Evolutionary conservation across 2,797 vertebrate genomes (phyloP), one percentile per base, ranked within the genome.

Genomic region (Mormyrops attenuatus): DNA sequence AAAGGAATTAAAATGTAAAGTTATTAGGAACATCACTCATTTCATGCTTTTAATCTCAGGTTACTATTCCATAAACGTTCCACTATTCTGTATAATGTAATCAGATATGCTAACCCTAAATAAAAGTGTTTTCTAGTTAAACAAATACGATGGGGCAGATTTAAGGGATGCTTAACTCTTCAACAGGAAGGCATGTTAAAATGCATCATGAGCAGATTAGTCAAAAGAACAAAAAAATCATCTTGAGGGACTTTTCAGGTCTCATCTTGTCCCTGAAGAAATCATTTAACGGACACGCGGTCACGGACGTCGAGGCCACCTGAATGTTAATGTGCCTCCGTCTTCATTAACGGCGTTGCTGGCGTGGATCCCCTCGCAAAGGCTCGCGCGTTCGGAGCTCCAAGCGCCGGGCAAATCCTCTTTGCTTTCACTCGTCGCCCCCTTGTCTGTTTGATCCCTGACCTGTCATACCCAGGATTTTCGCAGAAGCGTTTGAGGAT

Each of bases 271-370:
- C 92, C 94, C 94, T 89, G 0, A 0, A 93, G 92, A 95, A 92
- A 95, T 95, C 91, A 92, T 95, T 95, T 95, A 93, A 92, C 91
- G 89, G 90, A 44, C 0, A 88, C 20, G n/a, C 47, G 52, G 89
- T 89, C 26, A 20, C 88, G 87, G 93, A 90, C 91, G 91, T 89
- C 92, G 92, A 94, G 94, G 94, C 92, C 82, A 92, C 93, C 95
- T 91, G 92, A 66, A 9, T 88, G 87, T 90, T 91, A 91, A 92
- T 89, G 90, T 47, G 85, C 91, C 90, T 93, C 90, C 7, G 89
- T 87, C 77, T 93, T 95, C 93, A 92, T 95, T 96, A 95, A 91
- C 55, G 92, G 92, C 88, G 5, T 91, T 44, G 86, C 91, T 89
- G 91, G 92, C 92, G 92, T 91, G 91, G 93, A 95, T 94, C 89